phyloP scores from a whole-genome alignment of 1,140 invertebrate genomes.

The Brachionus koreanus region DNA sequence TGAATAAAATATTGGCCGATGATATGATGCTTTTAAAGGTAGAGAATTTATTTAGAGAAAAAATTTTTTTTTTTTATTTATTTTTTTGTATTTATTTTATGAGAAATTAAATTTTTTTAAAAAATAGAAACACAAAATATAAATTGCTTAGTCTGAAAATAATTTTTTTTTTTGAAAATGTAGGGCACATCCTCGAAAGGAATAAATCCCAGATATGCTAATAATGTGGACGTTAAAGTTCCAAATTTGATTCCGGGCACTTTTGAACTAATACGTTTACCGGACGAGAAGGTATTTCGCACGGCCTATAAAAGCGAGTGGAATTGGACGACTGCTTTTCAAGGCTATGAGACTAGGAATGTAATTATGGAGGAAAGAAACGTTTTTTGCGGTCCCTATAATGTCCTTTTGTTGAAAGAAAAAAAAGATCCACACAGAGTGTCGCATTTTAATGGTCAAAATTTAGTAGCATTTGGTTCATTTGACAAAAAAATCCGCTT shows the following conservation, averaged over 20 bases:
- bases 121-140: no score
- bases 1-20: constrained; percentile 52
- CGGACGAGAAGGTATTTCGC: constrained; percentile 50
- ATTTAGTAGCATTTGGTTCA: constrained; percentile 52
- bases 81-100: neutral
- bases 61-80: neutral
- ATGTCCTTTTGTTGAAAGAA: constrained; percentile 54
- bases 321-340: constrained; percentile 54
- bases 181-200: constrained; percentile 55
- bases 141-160: no score
- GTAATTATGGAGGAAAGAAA: constrained; percentile 60
- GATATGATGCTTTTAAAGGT: constrained; percentile 58
- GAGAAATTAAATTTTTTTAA: no score
- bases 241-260: constrained; percentile 51
- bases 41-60: neutral
- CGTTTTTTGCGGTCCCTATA: constrained; percentile 58
- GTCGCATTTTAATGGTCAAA: constrained; percentile 49
- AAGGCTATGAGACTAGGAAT: constrained; percentile 53
- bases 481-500: constrained; percentile 55
- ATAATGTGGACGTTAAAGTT: constrained; percentile 56
- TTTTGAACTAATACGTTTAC: constrained; percentile 48
- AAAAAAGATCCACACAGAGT: constrained; percentile 50
- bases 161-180: neutral
- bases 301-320: constrained; percentile 43
- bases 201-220: constrained; percentile 56